Evolutionary conservation across 2,888 invertebrate genomes (phyloP).

Genomic region (Cylloceria caligata): DNA sequence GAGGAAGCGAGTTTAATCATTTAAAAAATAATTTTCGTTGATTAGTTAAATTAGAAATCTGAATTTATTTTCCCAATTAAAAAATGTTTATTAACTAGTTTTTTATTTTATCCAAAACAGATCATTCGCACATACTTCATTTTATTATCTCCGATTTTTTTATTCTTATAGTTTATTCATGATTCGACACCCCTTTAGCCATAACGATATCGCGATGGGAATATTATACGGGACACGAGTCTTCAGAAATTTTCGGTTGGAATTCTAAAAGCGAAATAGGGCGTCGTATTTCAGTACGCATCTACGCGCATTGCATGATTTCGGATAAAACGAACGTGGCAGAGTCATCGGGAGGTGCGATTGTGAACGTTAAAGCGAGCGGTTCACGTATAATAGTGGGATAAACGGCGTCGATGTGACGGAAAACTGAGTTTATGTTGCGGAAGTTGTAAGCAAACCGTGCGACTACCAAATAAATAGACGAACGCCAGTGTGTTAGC

Average conservation of each 20-base stretch:
- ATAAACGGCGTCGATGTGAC: slow-evolving; percentile 77
- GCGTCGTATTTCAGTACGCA: slow-evolving; percentile 11
- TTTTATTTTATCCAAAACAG: not conserved
- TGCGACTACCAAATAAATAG: slow-evolving; percentile 70
- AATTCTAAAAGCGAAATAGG: not conserved
- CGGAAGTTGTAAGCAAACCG: slow-evolving; percentile 78
- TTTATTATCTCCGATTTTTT: not conserved
- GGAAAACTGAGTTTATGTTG: slow-evolving; percentile 78
- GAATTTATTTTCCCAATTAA: not conserved
- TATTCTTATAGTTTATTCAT: not conserved
- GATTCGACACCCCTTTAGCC: not conserved
- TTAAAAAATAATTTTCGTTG: not conserved
- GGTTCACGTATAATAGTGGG: slow-evolving; percentile 22
- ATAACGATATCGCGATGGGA: not conserved
- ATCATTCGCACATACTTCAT: not conserved
- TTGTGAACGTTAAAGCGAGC: slow-evolving; percentile 44
- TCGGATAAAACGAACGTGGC: slow-evolving; percentile 38
- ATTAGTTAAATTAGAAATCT: not conserved
- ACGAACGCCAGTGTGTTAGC: slow-evolving; percentile 63
- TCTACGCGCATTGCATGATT: slow-evolving; percentile 29
- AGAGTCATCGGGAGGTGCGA: slow-evolving; percentile 35
- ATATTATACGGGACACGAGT: not conserved
- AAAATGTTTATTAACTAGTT: not conserved
- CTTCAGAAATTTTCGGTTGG: not conserved
- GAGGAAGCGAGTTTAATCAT: too few species aligned